These are phyloP conservation scores for Myotis pilosus DNA, from an alignment of 2,797 vertebrate species.

Conservation along the genomic window DNA sequence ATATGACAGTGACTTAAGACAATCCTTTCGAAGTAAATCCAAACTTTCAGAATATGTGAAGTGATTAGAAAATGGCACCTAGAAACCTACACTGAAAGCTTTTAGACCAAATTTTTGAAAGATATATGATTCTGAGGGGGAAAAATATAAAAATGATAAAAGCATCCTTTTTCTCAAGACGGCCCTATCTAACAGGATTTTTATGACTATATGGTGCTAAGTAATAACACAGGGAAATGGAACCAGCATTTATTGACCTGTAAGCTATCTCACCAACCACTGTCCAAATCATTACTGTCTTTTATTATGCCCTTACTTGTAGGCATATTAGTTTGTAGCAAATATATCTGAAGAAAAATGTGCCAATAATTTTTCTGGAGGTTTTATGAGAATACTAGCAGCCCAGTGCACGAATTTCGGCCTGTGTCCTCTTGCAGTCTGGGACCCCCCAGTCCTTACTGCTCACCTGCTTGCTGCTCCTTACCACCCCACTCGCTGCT, in stretches of 20 bases:
- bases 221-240: constrained; percentile 10
- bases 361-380: not conserved
- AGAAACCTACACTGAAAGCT: not conserved
- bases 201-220: not conserved
- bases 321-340: not conserved
- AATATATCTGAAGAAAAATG: not conserved
- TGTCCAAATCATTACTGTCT: not conserved
- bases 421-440: no score
- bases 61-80: not conserved
- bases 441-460: no score
- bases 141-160: not conserved
- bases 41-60: not conserved
- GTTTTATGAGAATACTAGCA: not conserved
- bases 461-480: no score
- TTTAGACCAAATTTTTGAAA: constrained; percentile 4
- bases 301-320: not conserved
- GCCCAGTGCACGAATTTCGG: no score
- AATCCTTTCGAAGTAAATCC: not conserved
- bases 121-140: not conserved
- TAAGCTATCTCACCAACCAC: not conserved
- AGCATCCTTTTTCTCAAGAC: not conserved
- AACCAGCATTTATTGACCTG: not conserved
- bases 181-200: not conserved
- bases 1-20: not conserved
- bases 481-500: no score